Evolutionary conservation across 2,888 invertebrate species (phyloP).

Genomic region (Ormyrus thymus): DNA sequence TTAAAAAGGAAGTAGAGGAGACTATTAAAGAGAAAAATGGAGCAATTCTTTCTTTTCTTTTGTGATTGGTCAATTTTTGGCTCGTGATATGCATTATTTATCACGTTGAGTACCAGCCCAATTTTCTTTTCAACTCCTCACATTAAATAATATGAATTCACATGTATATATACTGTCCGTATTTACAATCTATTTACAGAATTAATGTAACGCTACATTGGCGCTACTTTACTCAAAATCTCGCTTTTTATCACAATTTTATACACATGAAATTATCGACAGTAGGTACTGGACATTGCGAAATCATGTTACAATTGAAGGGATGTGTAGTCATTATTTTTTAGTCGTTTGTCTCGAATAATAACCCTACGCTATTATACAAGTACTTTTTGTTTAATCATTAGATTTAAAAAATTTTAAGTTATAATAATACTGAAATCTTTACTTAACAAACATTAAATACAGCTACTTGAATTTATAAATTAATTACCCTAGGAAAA

Average conservation of each 20-base stretch:
- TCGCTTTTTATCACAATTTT: conserved; percentile 48
- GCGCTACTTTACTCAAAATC: conserved; percentile 36
- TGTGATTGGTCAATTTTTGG: conserved; percentile 52
- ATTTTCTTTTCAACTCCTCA: conserved; percentile 38
- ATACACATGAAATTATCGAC: conserved; percentile 49
- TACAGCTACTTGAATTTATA: too few relatives aligned
- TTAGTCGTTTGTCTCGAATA: background rate
- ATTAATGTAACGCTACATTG: conserved; percentile 15
- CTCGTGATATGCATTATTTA: conserved; percentile 53
- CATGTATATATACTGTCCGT: conserved; percentile 41
- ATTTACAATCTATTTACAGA: conserved; percentile 55
- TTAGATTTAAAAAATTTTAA: background rate
- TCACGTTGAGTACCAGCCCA: conserved; percentile 39
- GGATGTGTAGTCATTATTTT: background rate
- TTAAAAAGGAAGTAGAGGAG: background rate
- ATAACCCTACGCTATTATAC: too few relatives aligned
- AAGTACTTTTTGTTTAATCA: background rate
- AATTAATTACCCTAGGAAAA: too few relatives aligned
- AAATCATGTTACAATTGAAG: conserved; percentile 33
- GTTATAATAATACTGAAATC: background rate
- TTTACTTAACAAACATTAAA: background rate
- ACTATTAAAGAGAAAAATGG: background rate
- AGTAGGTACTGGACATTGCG: conserved; percentile 39
- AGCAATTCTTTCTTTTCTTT: conserved; percentile 14
- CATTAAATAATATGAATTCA: conserved; percentile 43